Conservation (phyloP, 1,140 invertebrate genomes). For the Listronotus bonariensis region DNA sequence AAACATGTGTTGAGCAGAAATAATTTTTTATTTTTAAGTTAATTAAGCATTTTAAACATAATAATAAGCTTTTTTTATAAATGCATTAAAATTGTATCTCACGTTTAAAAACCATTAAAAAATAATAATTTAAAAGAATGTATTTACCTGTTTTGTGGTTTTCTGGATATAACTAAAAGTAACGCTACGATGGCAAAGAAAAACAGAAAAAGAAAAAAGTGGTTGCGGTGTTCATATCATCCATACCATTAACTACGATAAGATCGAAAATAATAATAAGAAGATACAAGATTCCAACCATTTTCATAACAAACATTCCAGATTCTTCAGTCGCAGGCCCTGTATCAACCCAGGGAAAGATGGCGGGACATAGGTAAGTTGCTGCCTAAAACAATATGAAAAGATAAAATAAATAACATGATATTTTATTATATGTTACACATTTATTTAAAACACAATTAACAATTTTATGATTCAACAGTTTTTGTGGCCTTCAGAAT, state of each 20-base stretch:
- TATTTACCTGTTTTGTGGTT: conserved; percentile 86
- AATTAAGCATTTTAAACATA: too few species aligned
- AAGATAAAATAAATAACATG: too few species aligned
- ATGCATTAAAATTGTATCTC: too few species aligned
- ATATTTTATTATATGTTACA: too few species aligned
- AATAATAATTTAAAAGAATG: too few species aligned
- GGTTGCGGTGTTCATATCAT: conserved; percentile 69
- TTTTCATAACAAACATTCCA: conserved; percentile 85
- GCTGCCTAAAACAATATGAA: conserved; percentile 61
- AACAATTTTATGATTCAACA: too few species aligned
- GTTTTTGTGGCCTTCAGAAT: too few species aligned
- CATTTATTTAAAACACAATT: too few species aligned
- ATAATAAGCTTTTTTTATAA: too few species aligned
- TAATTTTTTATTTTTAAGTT: too few species aligned
- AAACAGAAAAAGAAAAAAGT: conserved; percentile 70
- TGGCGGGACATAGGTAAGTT: conserved; percentile 80
- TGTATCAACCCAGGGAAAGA: conserved; percentile 86
- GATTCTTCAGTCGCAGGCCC: conserved; percentile 83
- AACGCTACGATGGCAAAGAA: conserved; percentile 77
- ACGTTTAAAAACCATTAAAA: too few species aligned
- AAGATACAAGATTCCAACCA: conserved; percentile 81
- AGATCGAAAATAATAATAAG: conserved; percentile 83
- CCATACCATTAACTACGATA: conserved; percentile 78
- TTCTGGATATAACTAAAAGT: conserved; percentile 82
- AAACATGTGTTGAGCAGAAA: too few species aligned